phyloP scores from a whole-genome alignment of 2,797 vertebrate genomes.

The Tapirus indicus region DNA sequence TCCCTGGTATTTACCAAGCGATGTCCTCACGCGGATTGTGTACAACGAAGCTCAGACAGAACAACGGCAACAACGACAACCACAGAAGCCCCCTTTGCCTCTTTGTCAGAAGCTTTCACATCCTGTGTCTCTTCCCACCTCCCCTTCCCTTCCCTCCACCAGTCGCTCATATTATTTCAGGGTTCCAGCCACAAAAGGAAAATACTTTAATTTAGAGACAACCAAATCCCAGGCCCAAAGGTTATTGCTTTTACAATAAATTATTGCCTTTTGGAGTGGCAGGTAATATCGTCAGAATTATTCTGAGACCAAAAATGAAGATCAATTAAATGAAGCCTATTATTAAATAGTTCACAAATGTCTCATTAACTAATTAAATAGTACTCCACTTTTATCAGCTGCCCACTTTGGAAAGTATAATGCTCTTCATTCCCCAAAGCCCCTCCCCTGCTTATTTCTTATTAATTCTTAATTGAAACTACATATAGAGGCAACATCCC shows the following conservation, averaged over 20 bases:
- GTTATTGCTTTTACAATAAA: background rate
- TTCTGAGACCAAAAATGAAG: background rate
- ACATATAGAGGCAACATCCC: background rate
- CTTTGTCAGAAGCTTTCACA: background rate
- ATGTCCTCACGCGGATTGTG: background rate
- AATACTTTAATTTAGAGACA: background rate
- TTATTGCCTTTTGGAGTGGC: background rate
- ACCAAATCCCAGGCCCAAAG: background rate
- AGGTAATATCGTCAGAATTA: background rate
- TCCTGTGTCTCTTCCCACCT: background rate
- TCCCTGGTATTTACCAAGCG: background rate
- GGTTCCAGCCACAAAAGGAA: background rate
- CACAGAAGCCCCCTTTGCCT: no score
- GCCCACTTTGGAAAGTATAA: background rate
- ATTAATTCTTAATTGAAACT: background rate
- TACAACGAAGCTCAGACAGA: background rate
- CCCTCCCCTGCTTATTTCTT: no score
- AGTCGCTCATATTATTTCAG: background rate
- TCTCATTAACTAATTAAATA: background rate
- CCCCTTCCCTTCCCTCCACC: accelerated
- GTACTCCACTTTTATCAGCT: background rate
- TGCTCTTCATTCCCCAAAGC: background rate
- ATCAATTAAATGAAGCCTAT: background rate
- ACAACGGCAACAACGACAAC: background rate
- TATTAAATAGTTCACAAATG: background rate